These are phyloP conservation scores for Myioborus miniatus DNA, from an alignment of 2,797 vertebrate genomes.

Conservation along the genomic window DNA sequence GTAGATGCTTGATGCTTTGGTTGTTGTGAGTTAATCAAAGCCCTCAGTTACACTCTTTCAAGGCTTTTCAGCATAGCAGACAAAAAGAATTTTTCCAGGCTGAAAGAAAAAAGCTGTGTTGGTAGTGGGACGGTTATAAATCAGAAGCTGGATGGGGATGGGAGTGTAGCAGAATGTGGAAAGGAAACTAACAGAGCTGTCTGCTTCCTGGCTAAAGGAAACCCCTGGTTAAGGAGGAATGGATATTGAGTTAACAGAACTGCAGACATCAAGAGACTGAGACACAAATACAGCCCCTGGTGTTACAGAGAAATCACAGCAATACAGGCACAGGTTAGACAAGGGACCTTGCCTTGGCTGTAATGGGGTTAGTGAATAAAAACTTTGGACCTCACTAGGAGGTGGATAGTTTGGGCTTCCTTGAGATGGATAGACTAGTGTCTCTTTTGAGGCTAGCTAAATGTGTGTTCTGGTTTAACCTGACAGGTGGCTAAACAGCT, in stretches of 20 bases:
- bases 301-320: background rate
- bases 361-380: background rate
- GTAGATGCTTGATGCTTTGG: background rate
- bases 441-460: background rate
- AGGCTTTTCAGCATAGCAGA: background rate
- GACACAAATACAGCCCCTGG: background rate
- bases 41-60: background rate
- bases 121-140: background rate
- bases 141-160: background rate
- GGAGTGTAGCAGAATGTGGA: background rate
- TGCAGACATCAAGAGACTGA: background rate
- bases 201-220: background rate
- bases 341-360: background rate
- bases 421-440: accelerated
- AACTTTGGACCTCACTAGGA: background rate
- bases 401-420: background rate
- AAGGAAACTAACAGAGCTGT: background rate
- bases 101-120: background rate
- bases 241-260: background rate
- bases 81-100: background rate
- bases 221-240: background rate
- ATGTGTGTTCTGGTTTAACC: background rate
- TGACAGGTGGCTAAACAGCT: background rate
- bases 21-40: background rate
- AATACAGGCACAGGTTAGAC: accelerated